These are phyloP conservation scores for Erpobdella octoculata DNA, from an alignment of 2,888 invertebrate species.

Conservation along the genomic window DNA sequence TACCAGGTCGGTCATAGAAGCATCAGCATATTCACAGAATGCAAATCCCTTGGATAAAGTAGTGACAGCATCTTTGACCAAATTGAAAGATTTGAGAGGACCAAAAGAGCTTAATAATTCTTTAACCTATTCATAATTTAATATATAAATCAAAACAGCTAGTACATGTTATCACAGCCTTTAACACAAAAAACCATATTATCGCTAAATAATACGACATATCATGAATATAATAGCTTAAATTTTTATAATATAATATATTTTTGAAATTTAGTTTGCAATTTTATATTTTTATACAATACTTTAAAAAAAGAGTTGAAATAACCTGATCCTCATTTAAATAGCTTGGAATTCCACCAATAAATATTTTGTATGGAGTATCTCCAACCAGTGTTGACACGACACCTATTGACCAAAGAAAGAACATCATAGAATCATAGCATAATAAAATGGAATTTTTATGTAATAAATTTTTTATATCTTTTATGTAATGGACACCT, in stretches of 20 bases:
- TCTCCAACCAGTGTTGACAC: slow-evolving; percentile 90
- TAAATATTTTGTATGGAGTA: slow-evolving; percentile 96
- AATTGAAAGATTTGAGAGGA: slow-evolving; percentile 91
- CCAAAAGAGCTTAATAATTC: slow-evolving; percentile 97
- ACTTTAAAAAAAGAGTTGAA: neutral
- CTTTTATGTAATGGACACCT: too few species aligned
- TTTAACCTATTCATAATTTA: slow-evolving; percentile 67
- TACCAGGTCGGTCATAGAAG: slow-evolving; percentile 92
- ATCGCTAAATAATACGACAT: too few species aligned
- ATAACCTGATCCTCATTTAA: slow-evolving; percentile 92
- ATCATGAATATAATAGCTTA: too few species aligned
- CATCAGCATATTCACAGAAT: slow-evolving; percentile 96
- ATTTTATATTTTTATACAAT: too few species aligned
- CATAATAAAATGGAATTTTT: too few species aligned
- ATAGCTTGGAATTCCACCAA: slow-evolving; percentile 95
- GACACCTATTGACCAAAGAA: too few species aligned
- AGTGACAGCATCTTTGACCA: slow-evolving; percentile 97
- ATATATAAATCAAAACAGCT: too few species aligned
- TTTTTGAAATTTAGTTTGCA: too few species aligned
- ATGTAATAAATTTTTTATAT: neutral
- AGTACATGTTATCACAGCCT: too few species aligned
- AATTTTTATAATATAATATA: too few species aligned
- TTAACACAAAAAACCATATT: too few species aligned
- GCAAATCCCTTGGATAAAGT: slow-evolving; percentile 97
- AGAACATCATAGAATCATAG: too few species aligned